phyloP scores from a whole-genome alignment of 2,888 invertebrate genomes.

The Chaitophorus viminalis region DNA sequence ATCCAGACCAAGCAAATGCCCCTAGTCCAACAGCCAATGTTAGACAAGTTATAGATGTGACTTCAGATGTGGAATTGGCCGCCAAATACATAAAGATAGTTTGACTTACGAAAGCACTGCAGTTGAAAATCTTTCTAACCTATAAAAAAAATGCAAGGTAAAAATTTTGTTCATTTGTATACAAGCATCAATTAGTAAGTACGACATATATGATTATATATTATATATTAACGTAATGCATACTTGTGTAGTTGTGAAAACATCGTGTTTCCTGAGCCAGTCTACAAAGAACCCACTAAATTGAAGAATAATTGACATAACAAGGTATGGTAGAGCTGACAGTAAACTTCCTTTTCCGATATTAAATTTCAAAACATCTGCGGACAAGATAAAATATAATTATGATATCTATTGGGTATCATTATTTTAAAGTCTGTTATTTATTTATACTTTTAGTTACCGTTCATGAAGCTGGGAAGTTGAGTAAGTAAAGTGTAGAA shows the following conservation, averaged over 20 bases:
- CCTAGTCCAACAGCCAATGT: slow-evolving; percentile 90
- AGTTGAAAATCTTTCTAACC: slow-evolving; percentile 78
- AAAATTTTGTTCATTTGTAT: too few relatives aligned
- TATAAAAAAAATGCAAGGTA: slow-evolving; percentile 62
- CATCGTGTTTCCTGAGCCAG: slow-evolving; percentile 74
- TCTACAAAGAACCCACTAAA: slow-evolving; percentile 87
- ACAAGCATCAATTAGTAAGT: too few relatives aligned
- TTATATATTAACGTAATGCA: background rate
- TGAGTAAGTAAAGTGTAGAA: slow-evolving; percentile 87
- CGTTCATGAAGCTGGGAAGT: slow-evolving; percentile 84
- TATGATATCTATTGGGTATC: background rate
- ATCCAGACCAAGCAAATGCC: slow-evolving; percentile 93
- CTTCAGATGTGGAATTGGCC: slow-evolving; percentile 77
- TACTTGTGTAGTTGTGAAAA: slow-evolving; percentile 80
- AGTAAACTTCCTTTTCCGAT: slow-evolving; percentile 83
- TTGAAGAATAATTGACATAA: slow-evolving; percentile 85
- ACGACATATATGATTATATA: too few relatives aligned
- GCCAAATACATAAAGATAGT: slow-evolving; percentile 87
- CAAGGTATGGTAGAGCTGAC: slow-evolving; percentile 87
- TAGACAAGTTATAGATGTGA: slow-evolving; percentile 81
- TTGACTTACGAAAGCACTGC: slow-evolving; percentile 80
- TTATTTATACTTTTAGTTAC: slow-evolving; percentile 68
- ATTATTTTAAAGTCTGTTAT: too few relatives aligned
- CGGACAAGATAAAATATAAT: slow-evolving; percentile 64
- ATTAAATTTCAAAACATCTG: slow-evolving; percentile 79